Evolutionary conservation across 2,888 invertebrate genomes (phyloP).

Genomic region (Exephanes ischioxanthus): DNA sequence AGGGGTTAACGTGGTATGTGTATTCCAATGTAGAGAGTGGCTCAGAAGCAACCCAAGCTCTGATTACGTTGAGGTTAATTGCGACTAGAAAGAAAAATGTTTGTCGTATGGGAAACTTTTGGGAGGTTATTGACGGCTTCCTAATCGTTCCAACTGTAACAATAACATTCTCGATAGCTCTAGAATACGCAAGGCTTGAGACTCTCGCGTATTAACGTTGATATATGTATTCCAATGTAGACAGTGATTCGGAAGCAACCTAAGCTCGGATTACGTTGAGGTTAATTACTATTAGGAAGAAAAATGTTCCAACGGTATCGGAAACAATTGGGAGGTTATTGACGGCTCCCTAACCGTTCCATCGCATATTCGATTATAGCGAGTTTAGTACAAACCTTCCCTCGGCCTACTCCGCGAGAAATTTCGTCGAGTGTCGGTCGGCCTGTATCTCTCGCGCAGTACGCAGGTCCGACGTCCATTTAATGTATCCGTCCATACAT

Average conservation of each 20-base stretch:
- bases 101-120: no score
- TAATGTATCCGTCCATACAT: conserved; percentile 39
- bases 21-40: background rate
- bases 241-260: background rate
- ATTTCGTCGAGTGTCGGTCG: background rate
- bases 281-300: background rate
- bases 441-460: conserved; percentile 2
- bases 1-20: conserved; percentile 13
- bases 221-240: background rate
- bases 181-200: conserved; percentile 23
- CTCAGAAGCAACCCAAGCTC: background rate
- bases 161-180: conserved; percentile 66
- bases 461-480: background rate
- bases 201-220: background rate
- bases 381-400: no score
- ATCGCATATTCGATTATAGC: no score
- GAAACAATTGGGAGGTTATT: no score
- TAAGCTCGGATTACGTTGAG: background rate
- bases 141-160: conserved; percentile 18
- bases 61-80: background rate
- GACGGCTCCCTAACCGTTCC: no score
- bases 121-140: no score
- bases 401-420: no score
- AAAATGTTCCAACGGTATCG: no score
- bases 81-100: no score